Evolutionary conservation across 2,888 invertebrate genomes (phyloP).

Genomic region (Macaria liturata): DNA sequence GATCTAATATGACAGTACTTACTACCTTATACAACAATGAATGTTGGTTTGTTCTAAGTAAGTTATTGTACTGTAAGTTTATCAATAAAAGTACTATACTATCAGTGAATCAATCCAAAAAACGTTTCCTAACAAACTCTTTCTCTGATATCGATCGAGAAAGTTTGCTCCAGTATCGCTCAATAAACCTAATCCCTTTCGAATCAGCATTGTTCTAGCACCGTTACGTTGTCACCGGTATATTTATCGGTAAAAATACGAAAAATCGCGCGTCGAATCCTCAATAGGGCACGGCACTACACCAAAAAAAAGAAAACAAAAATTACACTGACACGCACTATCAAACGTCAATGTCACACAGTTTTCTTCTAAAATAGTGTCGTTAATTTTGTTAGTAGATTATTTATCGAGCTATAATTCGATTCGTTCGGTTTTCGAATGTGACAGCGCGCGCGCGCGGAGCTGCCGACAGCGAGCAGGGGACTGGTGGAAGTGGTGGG

Average conservation of each 20-base stretch:
- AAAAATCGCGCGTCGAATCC: constrained; percentile 62
- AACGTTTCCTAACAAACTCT: not conserved
- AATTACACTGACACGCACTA: constrained; percentile 51
- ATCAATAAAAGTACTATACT: too few relatives aligned
- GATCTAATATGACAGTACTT: too few relatives aligned
- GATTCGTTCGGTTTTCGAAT: constrained; percentile 56
- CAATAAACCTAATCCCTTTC: constrained; percentile 37
- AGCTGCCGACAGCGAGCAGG: constrained; percentile 69
- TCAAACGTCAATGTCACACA: constrained; percentile 35
- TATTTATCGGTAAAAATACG: constrained; percentile 44
- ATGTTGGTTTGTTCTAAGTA: too few relatives aligned
- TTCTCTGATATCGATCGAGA: constrained; percentile 9
- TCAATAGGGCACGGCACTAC: constrained; percentile 52
- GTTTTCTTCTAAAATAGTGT: constrained; percentile 49
- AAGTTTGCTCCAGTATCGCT: constrained; percentile 22
- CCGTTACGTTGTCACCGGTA: constrained; percentile 64
- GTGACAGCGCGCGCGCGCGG: constrained; percentile 66
- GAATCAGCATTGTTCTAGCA: constrained; percentile 35
- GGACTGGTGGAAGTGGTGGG: constrained; percentile 73
- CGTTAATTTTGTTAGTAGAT: constrained; percentile 53
- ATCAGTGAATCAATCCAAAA: too few relatives aligned
- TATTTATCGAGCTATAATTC: constrained; percentile 43
- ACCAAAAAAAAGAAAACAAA: constrained; percentile 19
- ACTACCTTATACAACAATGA: too few relatives aligned
- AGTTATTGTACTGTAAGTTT: too few relatives aligned